Base-by-base conservation (phyloP, 2,797 vertebrate genomes). In the Betta splendens region DNA sequence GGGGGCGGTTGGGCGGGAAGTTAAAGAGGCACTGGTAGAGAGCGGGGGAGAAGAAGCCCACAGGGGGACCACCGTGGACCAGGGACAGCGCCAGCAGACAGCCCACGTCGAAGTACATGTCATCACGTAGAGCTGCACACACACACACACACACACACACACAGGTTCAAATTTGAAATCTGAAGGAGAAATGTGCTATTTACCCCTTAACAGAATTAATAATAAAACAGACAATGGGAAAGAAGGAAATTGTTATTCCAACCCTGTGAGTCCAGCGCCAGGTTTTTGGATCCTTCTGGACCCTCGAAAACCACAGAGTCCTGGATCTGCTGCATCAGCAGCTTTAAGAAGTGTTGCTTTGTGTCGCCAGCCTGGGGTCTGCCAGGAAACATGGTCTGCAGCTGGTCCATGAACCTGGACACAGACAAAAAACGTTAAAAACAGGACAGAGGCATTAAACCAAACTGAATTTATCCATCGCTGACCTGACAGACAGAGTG, bases 71-170 rank as follows among this genome's bases (percentile, higher is more conserved):
- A 25, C 95, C 95, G 0, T 98, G 93, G 56, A 95, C 92, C 83
- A 98, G 86, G 67, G 89, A 93, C 51, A 98, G 77, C 0, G 95
- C 93, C 72, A 98, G 81, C 78, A 98, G 94, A 81, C 89, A 94
- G 56, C 96, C 96, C 40, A 93, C 86, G 79, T 97, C 95, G 57
- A 92, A 98, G 83, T 98, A 99, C 49, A 95, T 86, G 67, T 97
- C 94, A 3, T 95, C 93, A 47, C 92, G 87, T 58, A 97, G 50
- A 73, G 95, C 97, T 99, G 89, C 47, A 53, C 5, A 45, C 12
- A 32, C 9, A 55, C 26, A 48, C 15, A n/a, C n/a, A n/a, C n/a
- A n/a, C n/a, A n/a, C n/a, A n/a, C n/a, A n/a, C n/a, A n/a, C n/a
- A n/a, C n/a, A n/a, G n/a, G n/a, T n/a, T n/a, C n/a, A n/a, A n/a